Percentiles rank a stretch among this genome's conserved stretches.
Evolutionary conservation across 2,113 vertebrate genomes (phyloP).

Genomic region (Morone chrysops): DNA sequence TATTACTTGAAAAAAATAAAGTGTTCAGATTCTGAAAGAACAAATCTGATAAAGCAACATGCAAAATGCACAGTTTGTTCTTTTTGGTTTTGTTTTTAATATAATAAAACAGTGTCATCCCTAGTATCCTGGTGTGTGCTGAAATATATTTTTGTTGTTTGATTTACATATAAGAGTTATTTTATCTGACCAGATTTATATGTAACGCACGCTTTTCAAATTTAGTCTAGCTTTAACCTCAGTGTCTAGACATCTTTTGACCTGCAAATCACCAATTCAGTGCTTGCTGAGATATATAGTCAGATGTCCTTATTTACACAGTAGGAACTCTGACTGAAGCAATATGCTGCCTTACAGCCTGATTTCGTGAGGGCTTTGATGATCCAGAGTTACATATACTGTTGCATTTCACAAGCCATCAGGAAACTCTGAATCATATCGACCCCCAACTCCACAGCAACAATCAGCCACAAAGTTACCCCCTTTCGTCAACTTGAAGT

Average conservation of each 20-base stretch:
- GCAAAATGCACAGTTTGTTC: too few relatives aligned
- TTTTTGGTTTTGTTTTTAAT: too few relatives aligned
- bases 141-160: too few relatives aligned
- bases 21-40: too few relatives aligned
- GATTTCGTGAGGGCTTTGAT: constrained; percentile 11
- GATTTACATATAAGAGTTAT: background rate
- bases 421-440: constrained; percentile 33
- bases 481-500: constrained; percentile 42
- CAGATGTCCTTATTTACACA: constrained; percentile 2
- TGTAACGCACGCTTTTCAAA: background rate
- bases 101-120: too few relatives aligned
- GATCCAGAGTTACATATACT: background rate
- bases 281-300: background rate
- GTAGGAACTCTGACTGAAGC: background rate
- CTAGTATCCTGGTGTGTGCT: too few relatives aligned
- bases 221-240: background rate
- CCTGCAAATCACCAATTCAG: background rate
- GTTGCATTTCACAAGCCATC: constrained; percentile 19
- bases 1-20: too few relatives aligned
- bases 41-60: too few relatives aligned
- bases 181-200: background rate
- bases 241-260: background rate
- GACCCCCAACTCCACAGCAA: constrained; percentile 26
- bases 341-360: background rate
- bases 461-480: constrained; percentile 45